Evolutionary conservation across 2,888 invertebrate species (phyloP).

Genomic region (Drosophila buzzatii): DNA sequence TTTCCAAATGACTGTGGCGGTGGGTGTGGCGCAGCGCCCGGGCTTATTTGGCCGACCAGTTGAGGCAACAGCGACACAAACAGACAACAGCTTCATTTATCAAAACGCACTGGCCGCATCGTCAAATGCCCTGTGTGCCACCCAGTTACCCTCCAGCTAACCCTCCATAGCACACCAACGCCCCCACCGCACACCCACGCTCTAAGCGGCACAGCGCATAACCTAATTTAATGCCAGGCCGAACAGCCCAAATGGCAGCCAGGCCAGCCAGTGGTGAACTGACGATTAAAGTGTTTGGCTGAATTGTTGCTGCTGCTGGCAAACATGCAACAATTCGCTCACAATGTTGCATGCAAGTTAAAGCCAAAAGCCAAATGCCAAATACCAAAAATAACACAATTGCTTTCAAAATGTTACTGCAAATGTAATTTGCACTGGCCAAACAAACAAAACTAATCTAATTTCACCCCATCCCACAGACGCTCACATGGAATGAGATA

Average conservation of each 20-base stretch:
- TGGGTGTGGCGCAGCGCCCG: constrained; percentile 19
- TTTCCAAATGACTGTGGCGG: constrained; percentile 41
- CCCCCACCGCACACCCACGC: background rate
- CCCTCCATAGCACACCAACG: background rate
- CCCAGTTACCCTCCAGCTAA: background rate
- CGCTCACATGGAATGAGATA: constrained; percentile 17
- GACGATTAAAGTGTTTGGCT: constrained; percentile 31
- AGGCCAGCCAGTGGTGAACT: background rate
- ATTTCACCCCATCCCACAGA: constrained; percentile 20
- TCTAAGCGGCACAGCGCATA: constrained; percentile 32
- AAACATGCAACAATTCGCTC: constrained; percentile 30
- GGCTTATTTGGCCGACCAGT: constrained; percentile 66
- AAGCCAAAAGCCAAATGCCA: constrained; percentile 27
- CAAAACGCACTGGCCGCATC: constrained; percentile 58
- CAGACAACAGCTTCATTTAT: constrained; percentile 70
- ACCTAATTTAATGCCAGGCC: constrained; percentile 53
- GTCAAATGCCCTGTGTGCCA: constrained; percentile 19
- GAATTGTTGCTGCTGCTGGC: constrained; percentile 24
- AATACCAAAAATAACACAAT: constrained; percentile 22
- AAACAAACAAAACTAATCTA: constrained; percentile 47
- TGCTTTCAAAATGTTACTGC: constrained; percentile 34
- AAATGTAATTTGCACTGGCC: constrained; percentile 42
- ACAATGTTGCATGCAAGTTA: constrained; percentile 21
- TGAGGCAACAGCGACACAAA: constrained; percentile 31
- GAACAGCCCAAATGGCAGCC: constrained; percentile 24